A percentile compares a stretch with the other conserved stretches of the same genome.
phyloP scores from a whole-genome alignment of 1,140 invertebrate genomes.

The Tetragnatha versicolor region DNA sequence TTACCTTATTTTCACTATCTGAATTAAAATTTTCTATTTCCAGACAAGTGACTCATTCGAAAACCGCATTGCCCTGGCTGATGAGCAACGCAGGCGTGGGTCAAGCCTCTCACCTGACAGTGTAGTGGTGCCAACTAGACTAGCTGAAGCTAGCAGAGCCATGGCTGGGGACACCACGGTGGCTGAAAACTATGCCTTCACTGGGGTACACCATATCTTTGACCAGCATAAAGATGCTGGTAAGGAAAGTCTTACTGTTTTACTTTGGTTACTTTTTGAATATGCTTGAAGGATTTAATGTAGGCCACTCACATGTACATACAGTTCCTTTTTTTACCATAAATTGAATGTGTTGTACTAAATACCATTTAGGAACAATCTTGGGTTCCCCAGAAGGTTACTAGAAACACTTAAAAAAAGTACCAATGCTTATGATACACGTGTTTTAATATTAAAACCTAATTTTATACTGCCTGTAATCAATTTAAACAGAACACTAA shows the following conservation, averaged over 20 bases:
- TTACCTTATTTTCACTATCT: not conserved
- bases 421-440: too few species aligned
- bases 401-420: too few species aligned
- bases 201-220: conserved; percentile 69
- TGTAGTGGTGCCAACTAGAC: conserved; percentile 63
- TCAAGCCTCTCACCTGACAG: conserved; percentile 55
- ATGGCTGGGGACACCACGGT: conserved; percentile 50
- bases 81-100: conserved; percentile 5
- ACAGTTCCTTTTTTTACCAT: too few species aligned
- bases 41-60: conserved; percentile 62
- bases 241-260: conserved; percentile 48
- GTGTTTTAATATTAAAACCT: too few species aligned
- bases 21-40: conserved; percentile 38
- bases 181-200: conserved; percentile 65
- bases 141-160: conserved; percentile 62
- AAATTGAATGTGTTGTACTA: too few species aligned
- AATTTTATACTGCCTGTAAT: too few species aligned
- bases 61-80: conserved; percentile 19
- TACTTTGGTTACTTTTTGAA: too few species aligned
- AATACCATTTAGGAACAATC: too few species aligned
- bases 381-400: too few species aligned
- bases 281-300: too few species aligned
- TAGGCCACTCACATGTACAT: too few species aligned
- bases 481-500: too few species aligned
- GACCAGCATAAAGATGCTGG: conserved; percentile 74